Conservation (phyloP, 2,797 vertebrate genomes). For the Gambusia yucatana region DNA sequence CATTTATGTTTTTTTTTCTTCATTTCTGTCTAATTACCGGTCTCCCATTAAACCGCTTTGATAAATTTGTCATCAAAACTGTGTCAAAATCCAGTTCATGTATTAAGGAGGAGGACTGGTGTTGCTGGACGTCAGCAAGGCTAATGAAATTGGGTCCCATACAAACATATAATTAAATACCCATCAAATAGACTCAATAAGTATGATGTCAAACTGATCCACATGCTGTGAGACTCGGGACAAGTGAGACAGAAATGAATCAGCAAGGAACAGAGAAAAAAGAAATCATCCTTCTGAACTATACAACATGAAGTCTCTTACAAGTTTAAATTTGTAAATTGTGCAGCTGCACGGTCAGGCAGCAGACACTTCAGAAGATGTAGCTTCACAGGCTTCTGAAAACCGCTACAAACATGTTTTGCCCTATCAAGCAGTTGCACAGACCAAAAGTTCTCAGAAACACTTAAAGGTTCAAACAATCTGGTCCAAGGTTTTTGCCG, state of each 20-base stretch:
- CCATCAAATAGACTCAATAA: conserved; percentile 18
- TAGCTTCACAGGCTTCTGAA: neutral
- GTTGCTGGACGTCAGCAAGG: conserved; percentile 6
- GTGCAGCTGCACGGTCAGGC: neutral
- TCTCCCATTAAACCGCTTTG: conserved; percentile 21
- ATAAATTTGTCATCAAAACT: conserved; percentile 18
- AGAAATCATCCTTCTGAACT: neutral
- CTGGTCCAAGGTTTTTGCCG: neutral
- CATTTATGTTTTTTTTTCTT: conserved; percentile 38
- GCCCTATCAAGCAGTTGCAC: neutral
- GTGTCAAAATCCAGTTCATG: conserved; percentile 8
- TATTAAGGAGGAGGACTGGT: conserved; percentile 4
- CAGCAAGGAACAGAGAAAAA: conserved; percentile 9
- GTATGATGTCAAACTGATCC: conserved; percentile 27
- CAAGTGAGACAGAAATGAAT: conserved; percentile 7
- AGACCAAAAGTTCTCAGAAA: conserved; percentile 20
- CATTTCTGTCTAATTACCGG: conserved; percentile 32
- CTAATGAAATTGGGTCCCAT: conserved; percentile 20
- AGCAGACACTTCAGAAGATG: conserved; percentile 15
- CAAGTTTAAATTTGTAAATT: neutral
- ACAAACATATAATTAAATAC: conserved; percentile 10
- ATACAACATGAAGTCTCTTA: neutral
- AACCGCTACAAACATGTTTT: neutral
- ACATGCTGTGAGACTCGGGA: conserved; percentile 9
- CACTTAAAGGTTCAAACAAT: conserved; percentile 16